Evolutionary conservation across 1,140 invertebrate genomes (phyloP), one percentile per base, ranked within the genome.

Genomic region (Gerris buenoi): DNA sequence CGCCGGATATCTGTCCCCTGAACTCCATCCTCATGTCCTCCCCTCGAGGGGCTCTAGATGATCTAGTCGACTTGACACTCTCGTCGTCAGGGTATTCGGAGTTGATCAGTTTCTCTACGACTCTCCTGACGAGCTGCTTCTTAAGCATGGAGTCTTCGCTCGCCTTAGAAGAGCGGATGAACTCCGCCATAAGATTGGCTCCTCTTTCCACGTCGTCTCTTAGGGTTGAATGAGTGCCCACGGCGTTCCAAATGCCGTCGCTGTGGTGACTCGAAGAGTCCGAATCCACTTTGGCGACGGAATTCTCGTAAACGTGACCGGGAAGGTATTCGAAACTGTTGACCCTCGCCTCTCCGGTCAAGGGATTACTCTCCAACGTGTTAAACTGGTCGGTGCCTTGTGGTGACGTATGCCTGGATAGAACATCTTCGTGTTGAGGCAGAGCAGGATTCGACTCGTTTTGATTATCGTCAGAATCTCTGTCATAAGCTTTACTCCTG

Each of bases 251-350:
- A 15, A 64, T 25, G 22, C 61, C 56, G 23, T 68, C 63, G 56
- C 13, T 26, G 2, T 64, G 63, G 1, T 10, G 2, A 25, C 58
- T 22, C 23, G 15, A 15, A 5, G 58, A 60, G 23, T 60, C 58
- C 5, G 15, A 22, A 60, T 15, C 58, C 5, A 60, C 5, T 22
- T 60, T 64, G n/a, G 15, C 22, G 22, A 27, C 46, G 63, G 23
- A 64, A 29, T 77, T 78, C 65, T 80, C 76, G 66, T 80, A 81
- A 3, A 77, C 71, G 64, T 79, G 76, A 2, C 79, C 72, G 5
- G 79, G 79, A 58, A 81, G 77, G 70, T 81, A 81, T 33, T 81
- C 79, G 68, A 81, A 81, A 70, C 80, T 81, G 62, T 81, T 80
- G 1, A 76, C 77, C 68, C 75, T 70, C 25, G 77, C 79, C 61